Evolutionary conservation across 1,140 invertebrate species (phyloP), one percentile per base, ranked within the genome.

Genomic region (Drosophila kanapiae): DNA sequence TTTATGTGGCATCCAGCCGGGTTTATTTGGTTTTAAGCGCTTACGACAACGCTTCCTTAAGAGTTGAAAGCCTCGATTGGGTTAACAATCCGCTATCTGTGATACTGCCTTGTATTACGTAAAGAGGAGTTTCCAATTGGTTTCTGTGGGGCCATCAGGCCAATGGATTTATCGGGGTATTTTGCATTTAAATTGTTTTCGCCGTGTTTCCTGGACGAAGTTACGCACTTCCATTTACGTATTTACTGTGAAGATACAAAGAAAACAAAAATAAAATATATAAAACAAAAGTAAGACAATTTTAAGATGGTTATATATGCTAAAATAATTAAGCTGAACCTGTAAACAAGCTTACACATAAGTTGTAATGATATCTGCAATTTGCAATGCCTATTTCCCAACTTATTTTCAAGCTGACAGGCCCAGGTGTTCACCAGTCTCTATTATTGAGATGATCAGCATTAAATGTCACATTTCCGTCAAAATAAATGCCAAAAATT

Each of bases 21-120:
- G 48, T 51, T 27, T 23, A 27, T 54, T 49, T 4, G 29, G 51
- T 33, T 16, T 35, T 45, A 29, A 45, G 13, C 18, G 33, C 35
- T 57, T 29, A 13, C 45, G 45, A 48, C 18, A 14, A 42, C 1
- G 38, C 59, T 63, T 63, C 59, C 59, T 67, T 38, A 38, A 48
- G 29, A 63, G 6, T 14, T 29, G 10, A 56, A 38, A 27, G 23
- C 54, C 10, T 47, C 65, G 51, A 68, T 64, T 69, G 23, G 45
- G 29, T 14, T 63, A 69, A 33, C 42, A 33, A 48, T 37, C 47
- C 27, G 14, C 18, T 31, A 58, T 40, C 14, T 14, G n/a, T n/a
- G 31, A 49, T 33, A 10, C 18, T 11, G 37, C 10, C 33, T 37
- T 7, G 16, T 5, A 6, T 42, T 62, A 29, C 11, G 60, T n/a